Percentiles rank a stretch among this genome's conserved stretches.
Evolutionary conservation across 2,888 invertebrate genomes (phyloP).

Genomic region (Meandrusa payeni): DNA sequence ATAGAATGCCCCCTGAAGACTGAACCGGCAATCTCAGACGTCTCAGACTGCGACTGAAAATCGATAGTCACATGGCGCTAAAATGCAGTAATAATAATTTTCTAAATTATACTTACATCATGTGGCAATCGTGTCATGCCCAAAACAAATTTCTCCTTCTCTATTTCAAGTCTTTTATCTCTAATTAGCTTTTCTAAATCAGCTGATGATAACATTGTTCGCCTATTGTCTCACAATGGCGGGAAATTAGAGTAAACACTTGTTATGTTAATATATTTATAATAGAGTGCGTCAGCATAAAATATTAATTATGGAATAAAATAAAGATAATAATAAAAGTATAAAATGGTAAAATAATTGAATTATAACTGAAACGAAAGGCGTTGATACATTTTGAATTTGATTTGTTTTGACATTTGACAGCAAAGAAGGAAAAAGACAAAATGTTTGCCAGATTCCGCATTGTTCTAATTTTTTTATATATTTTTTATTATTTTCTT

Average conservation of each 20-base stretch:
- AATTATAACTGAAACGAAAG: background rate
- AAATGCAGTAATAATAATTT: slow-evolving; percentile 29
- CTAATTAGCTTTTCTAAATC: slow-evolving; percentile 70
- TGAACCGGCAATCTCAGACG: slow-evolving; percentile 10
- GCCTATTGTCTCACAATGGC: slow-evolving; percentile 38
- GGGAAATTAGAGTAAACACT: slow-evolving; percentile 35
- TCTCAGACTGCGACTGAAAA: slow-evolving; percentile 39
- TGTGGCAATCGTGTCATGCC: slow-evolving; percentile 41
- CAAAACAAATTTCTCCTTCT: slow-evolving; percentile 61
- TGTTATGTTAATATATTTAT: too few relatives aligned
- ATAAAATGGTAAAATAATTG: too few relatives aligned
- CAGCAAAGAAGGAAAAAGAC: too few relatives aligned
- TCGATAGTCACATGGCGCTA: slow-evolving; percentile 40
- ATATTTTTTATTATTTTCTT: background rate
- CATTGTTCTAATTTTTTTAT: too few relatives aligned
- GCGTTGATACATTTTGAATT: slow-evolving; percentile 8
- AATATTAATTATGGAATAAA: too few relatives aligned
- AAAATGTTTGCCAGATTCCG: too few relatives aligned
- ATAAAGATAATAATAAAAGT: too few relatives aligned
- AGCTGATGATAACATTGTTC: slow-evolving; percentile 62
- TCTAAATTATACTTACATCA: slow-evolving; percentile 39
- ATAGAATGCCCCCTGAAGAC: slow-evolving; percentile 6
- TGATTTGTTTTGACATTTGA: background rate
- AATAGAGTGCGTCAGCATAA: too few relatives aligned
- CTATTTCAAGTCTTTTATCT: slow-evolving; percentile 67